Evolutionary conservation across 2,797 vertebrate species (phyloP).

Genomic region (Channallabes apus): DNA sequence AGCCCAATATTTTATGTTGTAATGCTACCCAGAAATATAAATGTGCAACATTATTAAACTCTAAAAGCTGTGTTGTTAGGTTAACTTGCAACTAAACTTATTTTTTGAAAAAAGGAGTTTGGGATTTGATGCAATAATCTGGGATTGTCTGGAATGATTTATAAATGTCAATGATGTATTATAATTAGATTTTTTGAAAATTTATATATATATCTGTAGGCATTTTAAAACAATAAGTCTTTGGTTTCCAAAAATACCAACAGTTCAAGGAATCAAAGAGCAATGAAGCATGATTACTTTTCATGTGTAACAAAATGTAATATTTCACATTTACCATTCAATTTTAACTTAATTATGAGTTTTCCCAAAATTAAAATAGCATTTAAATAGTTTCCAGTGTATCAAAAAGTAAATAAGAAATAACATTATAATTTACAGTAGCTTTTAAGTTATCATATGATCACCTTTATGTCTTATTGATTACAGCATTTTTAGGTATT

Average conservation of each 20-base stretch:
- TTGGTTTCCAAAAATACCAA: conserved; percentile 44
- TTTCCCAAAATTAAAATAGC: neutral
- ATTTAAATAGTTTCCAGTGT: neutral
- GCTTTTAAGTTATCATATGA: neutral
- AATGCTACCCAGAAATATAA: neutral
- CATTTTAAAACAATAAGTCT: conserved; percentile 24
- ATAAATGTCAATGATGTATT: conserved; percentile 57
- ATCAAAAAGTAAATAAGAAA: neutral
- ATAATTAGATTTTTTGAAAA: neutral
- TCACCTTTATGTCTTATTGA: neutral
- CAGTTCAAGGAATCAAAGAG: neutral
- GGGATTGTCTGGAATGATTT: conserved; percentile 29
- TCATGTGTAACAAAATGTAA: neutral
- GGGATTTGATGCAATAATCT: neutral
- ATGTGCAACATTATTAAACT: conserved; percentile 37
- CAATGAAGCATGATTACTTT: neutral
- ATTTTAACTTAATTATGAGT: too few species aligned
- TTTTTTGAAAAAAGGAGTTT: too few species aligned
- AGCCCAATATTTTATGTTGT: neutral
- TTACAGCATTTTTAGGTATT: neutral
- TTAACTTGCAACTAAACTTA: neutral
- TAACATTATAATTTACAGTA: neutral
- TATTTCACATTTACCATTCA: neutral
- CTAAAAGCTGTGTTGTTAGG: conserved; percentile 46
- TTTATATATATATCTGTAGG: neutral